A percentile compares a stretch with the other conserved stretches of the same genome.
Conservation (phyloP, 2,797 vertebrate species). For the Microctenopoma lineatum region DNA sequence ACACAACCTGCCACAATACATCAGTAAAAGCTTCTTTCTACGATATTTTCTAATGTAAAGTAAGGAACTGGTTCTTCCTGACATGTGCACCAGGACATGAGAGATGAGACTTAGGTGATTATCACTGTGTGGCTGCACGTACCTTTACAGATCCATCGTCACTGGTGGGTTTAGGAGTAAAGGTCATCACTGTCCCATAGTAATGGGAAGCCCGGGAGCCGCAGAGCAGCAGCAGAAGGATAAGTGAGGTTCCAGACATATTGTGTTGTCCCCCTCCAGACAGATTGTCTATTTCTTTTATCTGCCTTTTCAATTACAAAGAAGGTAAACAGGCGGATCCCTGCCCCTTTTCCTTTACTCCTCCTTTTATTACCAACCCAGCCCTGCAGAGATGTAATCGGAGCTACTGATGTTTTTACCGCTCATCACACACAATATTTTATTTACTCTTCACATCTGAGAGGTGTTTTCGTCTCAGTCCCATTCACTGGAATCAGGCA, state of each 20-base stretch:
- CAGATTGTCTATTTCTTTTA: too few relatives aligned
- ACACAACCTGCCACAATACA: conserved; percentile 26
- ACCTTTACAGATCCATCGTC: conserved; percentile 1
- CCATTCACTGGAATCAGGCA: too few relatives aligned
- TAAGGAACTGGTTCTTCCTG: too few relatives aligned
- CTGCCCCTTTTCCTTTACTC: background rate
- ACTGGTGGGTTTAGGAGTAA: background rate
- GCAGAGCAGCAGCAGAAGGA: background rate
- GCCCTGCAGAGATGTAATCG: background rate
- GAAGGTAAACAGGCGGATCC: too few relatives aligned
- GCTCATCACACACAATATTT: background rate
- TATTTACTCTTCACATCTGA: too few relatives aligned
- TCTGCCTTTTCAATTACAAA: background rate
- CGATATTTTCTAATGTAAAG: too few relatives aligned
- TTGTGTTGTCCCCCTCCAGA: too few relatives aligned
- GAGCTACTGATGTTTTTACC: too few relatives aligned
- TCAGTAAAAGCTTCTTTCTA: background rate
- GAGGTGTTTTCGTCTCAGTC: too few relatives aligned
- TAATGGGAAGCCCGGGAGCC: conserved; percentile 4
- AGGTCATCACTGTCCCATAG: conserved; percentile 24
- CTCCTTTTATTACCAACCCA: background rate
- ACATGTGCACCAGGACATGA: too few relatives aligned
- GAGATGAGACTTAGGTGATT: too few relatives aligned
- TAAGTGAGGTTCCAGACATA: background rate
- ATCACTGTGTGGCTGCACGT: background rate